Percentiles rank a stretch among this genome's conserved stretches.
These are phyloP conservation scores for Dendrocincla fuliginosa DNA, from an alignment of 2,797 vertebrate species.

Conservation along the genomic window DNA sequence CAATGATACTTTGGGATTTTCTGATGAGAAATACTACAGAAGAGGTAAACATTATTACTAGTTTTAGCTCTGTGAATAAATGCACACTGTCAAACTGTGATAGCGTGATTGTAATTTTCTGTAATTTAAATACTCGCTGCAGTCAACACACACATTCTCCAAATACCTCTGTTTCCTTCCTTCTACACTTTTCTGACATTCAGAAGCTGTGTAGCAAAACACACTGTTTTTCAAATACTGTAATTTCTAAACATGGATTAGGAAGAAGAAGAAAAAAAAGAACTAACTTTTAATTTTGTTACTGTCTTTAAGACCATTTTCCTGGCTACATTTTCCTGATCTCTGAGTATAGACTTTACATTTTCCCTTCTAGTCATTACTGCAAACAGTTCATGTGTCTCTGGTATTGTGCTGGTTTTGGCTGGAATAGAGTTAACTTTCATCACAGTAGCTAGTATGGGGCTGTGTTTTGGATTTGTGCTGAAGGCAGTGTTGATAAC, in stretches of 20 bases:
- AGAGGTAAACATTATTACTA: neutral
- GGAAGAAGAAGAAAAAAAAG: neutral
- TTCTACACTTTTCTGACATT: neutral
- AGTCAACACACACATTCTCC: neutral
- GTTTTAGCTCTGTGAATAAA: conserved; percentile 5
- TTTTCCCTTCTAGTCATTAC: neutral
- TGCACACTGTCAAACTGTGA: neutral
- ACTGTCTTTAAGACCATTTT: neutral
- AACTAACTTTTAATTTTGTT: neutral
- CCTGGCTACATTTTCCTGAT: neutral
- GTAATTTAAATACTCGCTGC: neutral
- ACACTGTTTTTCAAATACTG: neutral
- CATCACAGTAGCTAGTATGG: neutral
- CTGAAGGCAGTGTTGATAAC: neutral
- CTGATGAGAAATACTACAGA: neutral
- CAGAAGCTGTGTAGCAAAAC: neutral
- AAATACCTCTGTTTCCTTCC: neutral
- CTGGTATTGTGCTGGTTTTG: neutral
- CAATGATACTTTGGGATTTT: neutral
- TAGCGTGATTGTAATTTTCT: neutral
- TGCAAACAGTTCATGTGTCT: neutral
- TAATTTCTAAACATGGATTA: neutral
- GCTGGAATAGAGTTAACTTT: neutral
- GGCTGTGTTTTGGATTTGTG: neutral
- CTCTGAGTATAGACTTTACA: neutral